These are phyloP conservation scores for Pammene fasciana DNA, from an alignment of 2,888 invertebrate species.

Conservation along the genomic window DNA sequence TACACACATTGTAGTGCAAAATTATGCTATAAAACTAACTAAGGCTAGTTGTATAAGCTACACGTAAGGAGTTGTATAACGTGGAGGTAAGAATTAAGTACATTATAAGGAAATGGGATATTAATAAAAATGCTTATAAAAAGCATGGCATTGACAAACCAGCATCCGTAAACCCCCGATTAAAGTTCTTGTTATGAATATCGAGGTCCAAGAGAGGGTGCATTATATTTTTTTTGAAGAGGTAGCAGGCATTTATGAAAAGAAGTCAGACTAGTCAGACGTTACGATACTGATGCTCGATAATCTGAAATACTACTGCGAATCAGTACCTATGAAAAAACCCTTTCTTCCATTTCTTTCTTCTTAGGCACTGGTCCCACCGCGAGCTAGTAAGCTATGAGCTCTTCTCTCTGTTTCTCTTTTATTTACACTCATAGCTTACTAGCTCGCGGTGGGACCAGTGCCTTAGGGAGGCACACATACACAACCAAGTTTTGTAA, in stretches of 20 bases:
- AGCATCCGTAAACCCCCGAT: neutral
- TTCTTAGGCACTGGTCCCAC: too few species aligned
- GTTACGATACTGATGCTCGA: slow-evolving; percentile 7
- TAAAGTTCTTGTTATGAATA: neutral
- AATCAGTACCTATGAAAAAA: neutral
- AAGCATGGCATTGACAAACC: neutral
- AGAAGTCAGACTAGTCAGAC: neutral
- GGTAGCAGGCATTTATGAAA: slow-evolving; percentile 5
- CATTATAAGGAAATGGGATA: slow-evolving; percentile 18
- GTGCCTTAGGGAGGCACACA: too few species aligned
- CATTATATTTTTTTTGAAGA: neutral
- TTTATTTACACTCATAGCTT: too few species aligned
- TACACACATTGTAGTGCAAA: slow-evolving; percentile 16
- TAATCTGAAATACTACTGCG: neutral
- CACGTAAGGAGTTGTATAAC: slow-evolving; percentile 12
- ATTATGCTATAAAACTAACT: slow-evolving; percentile 19
- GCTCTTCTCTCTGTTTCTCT: too few species aligned
- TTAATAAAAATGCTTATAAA: neutral
- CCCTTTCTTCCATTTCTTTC: too few species aligned
- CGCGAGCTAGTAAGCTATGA: too few species aligned
- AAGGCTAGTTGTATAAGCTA: neutral
- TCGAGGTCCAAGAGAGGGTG: neutral
- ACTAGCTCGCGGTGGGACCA: too few species aligned
- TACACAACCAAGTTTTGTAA: too few species aligned
- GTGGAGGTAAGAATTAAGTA: slow-evolving; percentile 10